These are phyloP conservation scores for Myiagra hebetior DNA, from an alignment of 2,113 vertebrate genomes.

Conservation along the genomic window DNA sequence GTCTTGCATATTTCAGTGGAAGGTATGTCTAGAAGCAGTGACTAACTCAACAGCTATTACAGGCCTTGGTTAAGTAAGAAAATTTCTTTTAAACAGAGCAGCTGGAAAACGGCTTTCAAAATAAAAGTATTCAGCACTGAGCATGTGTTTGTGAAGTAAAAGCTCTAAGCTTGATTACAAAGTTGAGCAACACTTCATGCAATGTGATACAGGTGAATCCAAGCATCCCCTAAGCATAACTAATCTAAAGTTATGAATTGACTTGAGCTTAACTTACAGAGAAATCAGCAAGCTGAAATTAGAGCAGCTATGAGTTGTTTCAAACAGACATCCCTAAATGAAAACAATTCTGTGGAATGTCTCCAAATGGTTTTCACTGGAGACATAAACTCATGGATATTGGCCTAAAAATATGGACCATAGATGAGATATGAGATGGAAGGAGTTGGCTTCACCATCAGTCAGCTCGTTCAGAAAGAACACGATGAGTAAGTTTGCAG, in stretches of 20 bases:
- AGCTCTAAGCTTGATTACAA: not conserved
- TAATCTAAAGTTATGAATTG: not conserved
- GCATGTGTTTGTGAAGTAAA: not conserved
- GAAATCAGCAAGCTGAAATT: not conserved
- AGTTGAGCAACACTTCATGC: not conserved
- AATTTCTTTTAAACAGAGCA: not conserved
- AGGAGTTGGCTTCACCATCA: not conserved
- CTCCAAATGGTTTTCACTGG: not conserved
- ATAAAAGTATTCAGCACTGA: constrained; percentile 1
- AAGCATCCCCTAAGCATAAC: not conserved
- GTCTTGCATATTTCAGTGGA: not conserved
- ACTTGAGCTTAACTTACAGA: not conserved
- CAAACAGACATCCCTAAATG: not conserved
- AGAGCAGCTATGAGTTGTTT: not conserved
- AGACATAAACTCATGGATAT: not conserved
- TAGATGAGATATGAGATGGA: not conserved
- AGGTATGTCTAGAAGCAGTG: not conserved
- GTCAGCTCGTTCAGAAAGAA: not conserved
- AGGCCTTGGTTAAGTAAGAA: not conserved
- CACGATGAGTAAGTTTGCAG: not conserved
- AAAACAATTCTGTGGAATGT: not conserved
- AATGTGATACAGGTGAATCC: not conserved
- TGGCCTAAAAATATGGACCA: not conserved
- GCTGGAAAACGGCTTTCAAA: not conserved
- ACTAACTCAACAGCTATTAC: not conserved